Percentiles rank a stretch among this genome's conserved stretches.
Conservation (phyloP, 1,140 invertebrate species). For the Cydia pomonella region DNA sequence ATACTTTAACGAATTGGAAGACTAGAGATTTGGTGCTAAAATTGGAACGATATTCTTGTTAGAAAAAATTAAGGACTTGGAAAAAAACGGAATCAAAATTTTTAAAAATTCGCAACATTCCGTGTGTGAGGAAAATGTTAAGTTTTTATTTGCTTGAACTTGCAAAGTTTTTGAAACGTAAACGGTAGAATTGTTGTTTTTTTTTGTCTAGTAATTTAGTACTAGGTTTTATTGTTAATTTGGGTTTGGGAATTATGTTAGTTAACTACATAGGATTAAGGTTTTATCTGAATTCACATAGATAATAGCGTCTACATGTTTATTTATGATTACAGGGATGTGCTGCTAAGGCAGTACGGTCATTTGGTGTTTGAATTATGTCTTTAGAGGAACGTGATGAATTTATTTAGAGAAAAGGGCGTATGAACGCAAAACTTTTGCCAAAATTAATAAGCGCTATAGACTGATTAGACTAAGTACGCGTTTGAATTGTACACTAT, state of each 20-base stretch:
- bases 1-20: constrained; percentile 77
- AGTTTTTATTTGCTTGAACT: constrained; percentile 76
- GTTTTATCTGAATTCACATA: constrained; percentile 78
- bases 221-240: constrained; percentile 78
- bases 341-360: constrained; percentile 73
- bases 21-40: constrained; percentile 79
- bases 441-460: constrained; percentile 80
- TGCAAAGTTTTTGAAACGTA: constrained; percentile 59
- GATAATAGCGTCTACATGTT: constrained; percentile 72
- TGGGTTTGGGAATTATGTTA: constrained; percentile 79
- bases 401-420: constrained; percentile 63
- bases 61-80: constrained; percentile 52
- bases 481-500: constrained; percentile 78
- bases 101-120: constrained; percentile 72
- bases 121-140: constrained; percentile 68
- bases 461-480: constrained; percentile 80
- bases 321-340: constrained; percentile 79
- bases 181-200: constrained; percentile 75
- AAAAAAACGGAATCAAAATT: constrained; percentile 58
- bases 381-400: constrained; percentile 56
- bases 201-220: constrained; percentile 74
- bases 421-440: constrained; percentile 57
- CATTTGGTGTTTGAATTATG: constrained; percentile 45
- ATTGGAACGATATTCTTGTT: constrained; percentile 71
- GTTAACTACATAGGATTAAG: constrained; percentile 75